Evolutionary conservation across 2,113 vertebrate genomes (phyloP).

Genomic region (Athene cunicularia): DNA sequence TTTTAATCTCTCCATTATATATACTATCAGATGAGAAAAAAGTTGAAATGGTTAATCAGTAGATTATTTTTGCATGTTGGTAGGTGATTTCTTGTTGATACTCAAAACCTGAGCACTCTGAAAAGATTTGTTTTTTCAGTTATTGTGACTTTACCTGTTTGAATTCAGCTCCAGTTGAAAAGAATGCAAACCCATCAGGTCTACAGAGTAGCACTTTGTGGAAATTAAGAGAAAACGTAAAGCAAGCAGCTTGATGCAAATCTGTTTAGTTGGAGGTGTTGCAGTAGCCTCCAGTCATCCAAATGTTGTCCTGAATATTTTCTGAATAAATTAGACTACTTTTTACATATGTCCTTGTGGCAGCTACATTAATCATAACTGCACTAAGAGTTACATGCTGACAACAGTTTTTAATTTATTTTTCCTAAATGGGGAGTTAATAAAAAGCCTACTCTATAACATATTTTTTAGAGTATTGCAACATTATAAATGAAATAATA

Average conservation of each 20-base stretch:
- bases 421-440: neutral
- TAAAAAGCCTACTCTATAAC: neutral
- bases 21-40: neutral
- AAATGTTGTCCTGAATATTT: conserved; percentile 18
- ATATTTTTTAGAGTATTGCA: neutral
- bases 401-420: neutral
- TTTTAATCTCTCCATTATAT: neutral
- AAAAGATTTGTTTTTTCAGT: neutral
- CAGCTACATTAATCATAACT: conserved; percentile 36
- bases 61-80: neutral
- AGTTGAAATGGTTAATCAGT: neutral
- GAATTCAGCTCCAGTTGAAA: neutral
- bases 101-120: neutral
- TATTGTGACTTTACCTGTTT: neutral
- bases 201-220: neutral
- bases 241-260: neutral
- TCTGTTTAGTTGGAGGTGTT: conserved; percentile 7
- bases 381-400: neutral
- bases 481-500: neutral
- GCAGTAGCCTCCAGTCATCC: conserved; percentile 3
- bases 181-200: neutral
- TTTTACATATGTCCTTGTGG: neutral
- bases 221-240: neutral
- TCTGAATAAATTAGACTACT: neutral
- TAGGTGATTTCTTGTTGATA: neutral